Evolutionary conservation across 2,797 vertebrate species (phyloP), one percentile per base, ranked within the genome.

Genomic region (Acanthiza pusilla): DNA sequence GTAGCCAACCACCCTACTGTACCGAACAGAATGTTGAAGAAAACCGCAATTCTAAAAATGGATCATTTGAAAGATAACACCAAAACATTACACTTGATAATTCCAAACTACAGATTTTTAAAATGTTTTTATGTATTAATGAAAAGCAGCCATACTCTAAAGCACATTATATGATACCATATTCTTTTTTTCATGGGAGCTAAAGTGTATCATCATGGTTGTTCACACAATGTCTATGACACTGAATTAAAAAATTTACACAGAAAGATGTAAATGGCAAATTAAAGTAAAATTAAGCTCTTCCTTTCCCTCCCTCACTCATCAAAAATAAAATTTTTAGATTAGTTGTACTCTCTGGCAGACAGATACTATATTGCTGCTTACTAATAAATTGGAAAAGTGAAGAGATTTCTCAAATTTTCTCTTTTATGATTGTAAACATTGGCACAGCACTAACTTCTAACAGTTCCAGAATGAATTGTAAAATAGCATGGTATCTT

Each of bases 361-460:
- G 27, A 88, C 42, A 66, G 47, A 60, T 72, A 63, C 38, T 85
- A 58, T 53, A 80, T 75, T 32, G 67, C 34, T 83, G 54, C 72
- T 93, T 57, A 87, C 66, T 36, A 94, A 57, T n/a, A 85, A 96
- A 92, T 36, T 68, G 21, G 77, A 93, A 74, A 95, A 55, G 30
- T 4, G 0, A 78, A 81, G 88, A 93, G 77, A 89, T 94, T 85
- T 79, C 51, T 55, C 84, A 43, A 30, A 76, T 93, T 97, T 95
- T 95, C 36, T 90, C 45, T 95, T 85, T 81, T 53, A 85, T 73
- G 54, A 83, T 36, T 72, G 22, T 54, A 89, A 94, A 95, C 96
- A 98, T 98, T 98, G 98, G 98, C 98, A 98, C 98, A 98, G 98
- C 98, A 97, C 98, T 98, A 98, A 97, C 97, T 98, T 97, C 94